phyloP scores from a whole-genome alignment of 37 sponge, comb jelly and placozoan species.

The Chondrosia reniformis region DNA sequence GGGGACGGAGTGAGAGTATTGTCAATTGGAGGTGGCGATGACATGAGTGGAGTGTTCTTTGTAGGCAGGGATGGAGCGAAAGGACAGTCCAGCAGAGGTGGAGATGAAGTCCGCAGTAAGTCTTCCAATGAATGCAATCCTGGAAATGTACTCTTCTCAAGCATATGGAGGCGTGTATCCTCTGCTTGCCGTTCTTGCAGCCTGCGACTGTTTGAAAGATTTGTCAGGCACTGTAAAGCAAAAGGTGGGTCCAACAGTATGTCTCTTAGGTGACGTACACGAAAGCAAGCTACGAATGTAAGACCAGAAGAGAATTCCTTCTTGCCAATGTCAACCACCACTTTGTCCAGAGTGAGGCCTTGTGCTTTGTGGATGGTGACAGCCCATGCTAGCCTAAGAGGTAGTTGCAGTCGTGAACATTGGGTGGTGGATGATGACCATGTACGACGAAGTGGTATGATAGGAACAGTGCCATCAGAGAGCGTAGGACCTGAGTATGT shows the following conservation, averaged over 20 bases:
- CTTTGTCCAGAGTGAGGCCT: slow-evolving; percentile 32
- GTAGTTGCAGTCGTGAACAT: slow-evolving; percentile 20
- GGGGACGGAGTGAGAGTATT: too few relatives aligned
- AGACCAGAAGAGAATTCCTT: slow-evolving; percentile 44
- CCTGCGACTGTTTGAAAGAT: background rate
- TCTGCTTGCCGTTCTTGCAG: slow-evolving; percentile 7
- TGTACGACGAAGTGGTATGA: slow-evolving; percentile 23
- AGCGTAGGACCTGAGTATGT: slow-evolving; percentile 41
- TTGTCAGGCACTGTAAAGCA: background rate
- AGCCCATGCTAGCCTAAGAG: slow-evolving; percentile 42
- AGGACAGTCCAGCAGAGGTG: too few relatives aligned
- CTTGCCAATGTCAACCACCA: slow-evolving; percentile 35
- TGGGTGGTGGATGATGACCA: background rate
- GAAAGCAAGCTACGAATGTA: slow-evolving; percentile 41
- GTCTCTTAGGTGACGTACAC: slow-evolving; percentile 16
- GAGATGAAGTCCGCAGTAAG: too few relatives aligned
- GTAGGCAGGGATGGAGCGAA: too few relatives aligned
- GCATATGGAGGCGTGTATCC: background rate
- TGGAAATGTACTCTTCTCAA: too few relatives aligned
- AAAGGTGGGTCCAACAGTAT: background rate
- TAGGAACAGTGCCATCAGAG: slow-evolving; percentile 39
- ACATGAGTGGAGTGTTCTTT: too few relatives aligned
- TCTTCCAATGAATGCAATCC: too few relatives aligned
- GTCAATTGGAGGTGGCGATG: too few relatives aligned
- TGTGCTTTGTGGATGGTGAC: slow-evolving; percentile 50